phyloP scores from a whole-genome alignment of 1,140 invertebrate species.

The Pachypsylla venusta region DNA sequence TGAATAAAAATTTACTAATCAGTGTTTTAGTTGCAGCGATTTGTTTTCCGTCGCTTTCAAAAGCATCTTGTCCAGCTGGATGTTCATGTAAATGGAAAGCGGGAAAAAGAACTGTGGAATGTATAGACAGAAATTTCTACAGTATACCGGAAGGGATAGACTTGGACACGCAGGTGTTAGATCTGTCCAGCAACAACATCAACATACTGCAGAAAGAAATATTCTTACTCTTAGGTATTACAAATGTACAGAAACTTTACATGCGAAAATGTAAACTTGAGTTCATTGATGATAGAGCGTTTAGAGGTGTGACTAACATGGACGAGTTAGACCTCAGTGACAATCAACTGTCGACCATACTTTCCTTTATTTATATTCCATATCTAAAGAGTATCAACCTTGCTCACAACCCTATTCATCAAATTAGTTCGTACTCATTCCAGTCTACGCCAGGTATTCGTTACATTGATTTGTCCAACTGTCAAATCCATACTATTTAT shows the following conservation, averaged over 20 bases:
- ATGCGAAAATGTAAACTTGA: slow-evolving; percentile 55
- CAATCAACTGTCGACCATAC: slow-evolving; percentile 36
- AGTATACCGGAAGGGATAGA: slow-evolving; percentile 53
- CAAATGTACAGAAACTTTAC: slow-evolving; percentile 65
- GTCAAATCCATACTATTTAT: slow-evolving; percentile 47
- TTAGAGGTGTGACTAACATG: slow-evolving; percentile 57
- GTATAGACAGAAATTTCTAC: slow-evolving; percentile 43
- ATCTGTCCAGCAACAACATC: slow-evolving; percentile 56
- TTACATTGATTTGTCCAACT: slow-evolving; percentile 60
- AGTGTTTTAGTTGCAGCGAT: too few species aligned
- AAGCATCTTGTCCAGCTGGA: slow-evolving; percentile 34
- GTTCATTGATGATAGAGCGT: slow-evolving; percentile 53
- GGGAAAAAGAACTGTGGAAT: slow-evolving; percentile 68
- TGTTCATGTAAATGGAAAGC: slow-evolving; percentile 66
- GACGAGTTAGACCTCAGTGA: slow-evolving; percentile 72
- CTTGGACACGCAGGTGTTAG: slow-evolving; percentile 55
- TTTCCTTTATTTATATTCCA: slow-evolving; percentile 34
- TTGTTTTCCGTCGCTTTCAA: neutral
- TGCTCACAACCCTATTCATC: slow-evolving; percentile 53
- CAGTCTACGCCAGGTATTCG: slow-evolving; percentile 51
- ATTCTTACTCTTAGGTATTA: slow-evolving; percentile 48
- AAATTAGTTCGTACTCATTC: slow-evolving; percentile 57
- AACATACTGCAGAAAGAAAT: slow-evolving; percentile 45
- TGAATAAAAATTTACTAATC: too few species aligned
- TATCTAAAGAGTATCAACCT: slow-evolving; percentile 50